A percentile compares a stretch with the other conserved stretches of the same genome.
Evolutionary conservation across 2,113 vertebrate species (phyloP).

Genomic region (Tringa solitaria): DNA sequence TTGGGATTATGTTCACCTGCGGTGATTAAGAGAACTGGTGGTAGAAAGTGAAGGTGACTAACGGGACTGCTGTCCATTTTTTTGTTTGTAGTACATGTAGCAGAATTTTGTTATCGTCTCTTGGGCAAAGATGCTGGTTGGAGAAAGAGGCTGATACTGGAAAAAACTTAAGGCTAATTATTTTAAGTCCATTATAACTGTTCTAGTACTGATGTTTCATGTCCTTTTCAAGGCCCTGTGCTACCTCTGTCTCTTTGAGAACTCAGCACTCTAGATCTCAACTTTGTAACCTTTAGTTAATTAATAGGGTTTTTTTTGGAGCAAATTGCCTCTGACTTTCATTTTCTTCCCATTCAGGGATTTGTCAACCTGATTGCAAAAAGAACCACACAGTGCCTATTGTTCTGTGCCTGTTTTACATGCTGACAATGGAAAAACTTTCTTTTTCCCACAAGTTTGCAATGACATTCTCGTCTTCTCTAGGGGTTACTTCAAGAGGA

Average conservation of each 20-base stretch:
- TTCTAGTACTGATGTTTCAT: not conserved
- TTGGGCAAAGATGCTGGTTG: not conserved
- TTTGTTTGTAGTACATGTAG: not conserved
- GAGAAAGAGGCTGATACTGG: not conserved
- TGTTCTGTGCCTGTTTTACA: not conserved
- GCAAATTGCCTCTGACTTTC: not conserved
- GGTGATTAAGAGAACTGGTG: not conserved
- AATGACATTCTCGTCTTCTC: not conserved
- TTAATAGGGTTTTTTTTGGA: not conserved
- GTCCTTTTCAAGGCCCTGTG: not conserved
- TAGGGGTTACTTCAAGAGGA: not conserved
- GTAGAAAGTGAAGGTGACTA: not conserved
- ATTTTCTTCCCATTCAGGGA: not conserved
- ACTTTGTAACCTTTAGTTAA: not conserved
- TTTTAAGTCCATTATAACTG: not conserved
- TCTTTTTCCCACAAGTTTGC: not conserved
- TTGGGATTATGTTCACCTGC: not conserved
- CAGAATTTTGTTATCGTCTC: not conserved
- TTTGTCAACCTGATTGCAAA: not conserved
- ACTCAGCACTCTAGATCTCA: not conserved
- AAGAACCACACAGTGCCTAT: not conserved
- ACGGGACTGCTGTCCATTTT: not conserved
- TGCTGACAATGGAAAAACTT: not conserved
- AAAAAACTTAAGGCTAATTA: not conserved
- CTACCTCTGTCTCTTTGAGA: not conserved